Conservation (phyloP, 2,113 vertebrate genomes). For the Aphyosemion australe region DNA sequence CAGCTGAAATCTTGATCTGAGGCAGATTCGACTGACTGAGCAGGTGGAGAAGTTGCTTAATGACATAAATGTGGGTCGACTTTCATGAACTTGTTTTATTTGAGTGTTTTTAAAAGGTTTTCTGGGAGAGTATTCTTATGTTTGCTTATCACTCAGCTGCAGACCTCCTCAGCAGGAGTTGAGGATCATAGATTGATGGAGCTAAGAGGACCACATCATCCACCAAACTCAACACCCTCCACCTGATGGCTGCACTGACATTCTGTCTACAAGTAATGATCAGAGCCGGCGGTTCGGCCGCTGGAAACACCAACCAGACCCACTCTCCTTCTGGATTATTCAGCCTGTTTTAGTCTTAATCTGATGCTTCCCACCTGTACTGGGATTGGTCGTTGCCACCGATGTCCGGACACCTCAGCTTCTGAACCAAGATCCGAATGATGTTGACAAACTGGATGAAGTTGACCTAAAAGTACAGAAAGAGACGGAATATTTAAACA, state of each 20-base stretch:
- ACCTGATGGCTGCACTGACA: too few relatives aligned
- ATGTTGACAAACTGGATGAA: conserved; percentile 93
- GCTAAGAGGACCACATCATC: too few relatives aligned
- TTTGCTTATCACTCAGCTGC: too few relatives aligned
- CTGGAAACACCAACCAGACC: too few relatives aligned
- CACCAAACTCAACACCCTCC: too few relatives aligned
- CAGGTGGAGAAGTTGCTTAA: conserved; percentile 6
- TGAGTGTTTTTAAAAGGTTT: not conserved
- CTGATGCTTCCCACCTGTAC: conserved; percentile 66
- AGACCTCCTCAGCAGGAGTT: too few relatives aligned
- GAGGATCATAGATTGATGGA: too few relatives aligned
- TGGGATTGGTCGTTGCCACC: conserved; percentile 86
- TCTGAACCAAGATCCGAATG: conserved; percentile 91
- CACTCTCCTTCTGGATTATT: too few relatives aligned
- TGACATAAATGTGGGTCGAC: conserved; percentile 3
- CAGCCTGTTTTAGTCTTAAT: not conserved
- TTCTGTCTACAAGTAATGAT: too few relatives aligned
- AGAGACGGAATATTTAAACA: not conserved
- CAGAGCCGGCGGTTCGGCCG: too few relatives aligned
- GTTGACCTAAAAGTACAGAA: conserved; percentile 81
- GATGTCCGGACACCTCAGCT: conserved; percentile 90
- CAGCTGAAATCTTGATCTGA: not conserved
- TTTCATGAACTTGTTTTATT: not conserved
- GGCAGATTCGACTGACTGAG: not conserved
- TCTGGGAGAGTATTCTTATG: not conserved